phyloP scores from a whole-genome alignment of 2,888 invertebrate genomes.

The Caenorhabditis sp. region DNA sequence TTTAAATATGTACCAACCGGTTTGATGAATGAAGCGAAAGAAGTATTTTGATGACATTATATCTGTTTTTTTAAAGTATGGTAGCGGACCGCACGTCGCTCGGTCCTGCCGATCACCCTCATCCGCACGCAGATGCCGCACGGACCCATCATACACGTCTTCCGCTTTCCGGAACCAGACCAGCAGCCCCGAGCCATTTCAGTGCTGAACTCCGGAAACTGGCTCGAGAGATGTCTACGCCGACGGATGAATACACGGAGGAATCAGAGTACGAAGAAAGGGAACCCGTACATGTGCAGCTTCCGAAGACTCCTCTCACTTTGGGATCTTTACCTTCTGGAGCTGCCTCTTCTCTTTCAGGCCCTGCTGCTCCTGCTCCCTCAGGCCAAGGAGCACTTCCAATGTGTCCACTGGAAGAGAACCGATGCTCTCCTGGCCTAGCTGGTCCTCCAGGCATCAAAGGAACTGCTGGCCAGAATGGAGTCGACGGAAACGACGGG shows the following conservation, averaged over 20 bases:
- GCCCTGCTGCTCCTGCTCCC: not conserved
- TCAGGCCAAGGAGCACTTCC: slow-evolving; percentile 10
- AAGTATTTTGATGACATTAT: no score
- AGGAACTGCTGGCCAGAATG: slow-evolving; percentile 33
- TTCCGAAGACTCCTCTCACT: not conserved
- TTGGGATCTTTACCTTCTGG: not conserved
- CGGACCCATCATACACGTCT: slow-evolving; percentile 18
- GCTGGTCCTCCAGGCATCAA: slow-evolving; percentile 42
- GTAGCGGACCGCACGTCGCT: slow-evolving; percentile 19
- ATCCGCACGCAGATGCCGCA: slow-evolving; percentile 24
- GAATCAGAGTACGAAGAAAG: slow-evolving; percentile 25
- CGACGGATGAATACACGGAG: slow-evolving; percentile 14
- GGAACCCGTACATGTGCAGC: not conserved
- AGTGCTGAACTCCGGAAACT: slow-evolving; percentile 34
- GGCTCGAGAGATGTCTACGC: slow-evolving; percentile 11
- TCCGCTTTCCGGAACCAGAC: slow-evolving; percentile 9
- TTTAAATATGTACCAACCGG: no score
- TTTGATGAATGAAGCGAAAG: no score
- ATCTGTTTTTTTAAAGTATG: slow-evolving; percentile 27
- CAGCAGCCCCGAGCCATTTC: slow-evolving; percentile 6
- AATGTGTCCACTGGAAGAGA: slow-evolving; percentile 48
- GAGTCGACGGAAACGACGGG: slow-evolving; percentile 52
- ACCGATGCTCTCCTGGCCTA: slow-evolving; percentile 40
- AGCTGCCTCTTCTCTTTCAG: not conserved
- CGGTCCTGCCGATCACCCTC: slow-evolving; percentile 35